Evolutionary conservation across 2,888 invertebrate species (phyloP), one percentile per base, ranked within the genome.

Genomic region (Gasteruption jaculator): DNA sequence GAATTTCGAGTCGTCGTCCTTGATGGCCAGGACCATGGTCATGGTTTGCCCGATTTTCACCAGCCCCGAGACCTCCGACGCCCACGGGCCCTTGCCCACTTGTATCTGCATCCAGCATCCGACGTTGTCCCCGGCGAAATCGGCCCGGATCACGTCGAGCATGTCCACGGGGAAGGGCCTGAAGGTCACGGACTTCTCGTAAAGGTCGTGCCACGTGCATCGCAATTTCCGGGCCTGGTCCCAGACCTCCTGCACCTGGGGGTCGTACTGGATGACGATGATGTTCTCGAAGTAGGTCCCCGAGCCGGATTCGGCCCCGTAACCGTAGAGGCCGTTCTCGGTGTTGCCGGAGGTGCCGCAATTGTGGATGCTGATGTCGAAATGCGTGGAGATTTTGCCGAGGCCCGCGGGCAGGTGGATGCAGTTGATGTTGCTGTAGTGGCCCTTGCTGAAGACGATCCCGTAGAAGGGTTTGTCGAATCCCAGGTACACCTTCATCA

Each of bases 61-160:
- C 34, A 94, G 75, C 0, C 93, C 93, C 0, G 91, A 91, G 1
- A 93, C 93, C 73, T 93, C 93, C 0, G 91, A 91, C 7, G 93
- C 92, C 92, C 93, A 94, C 0, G 93, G 93, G 15, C 92, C 91
- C 66, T 91, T 91, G 26, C 91, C 92, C 3, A 91, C 91, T 76
- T 94, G 93, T 53, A 94, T 93, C 67, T 93, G 92, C 93, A 94
- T 93, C 93, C 93, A 94, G 73, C 93, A 93, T 12, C 92, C 92
- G 2, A 93, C 91, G 62, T 94, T 94, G 60, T 94, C 93, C 1
- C 93, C 93, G 43, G 92, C 91, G 55, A 94, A 94, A 60, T 93
- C 92, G 3, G 93, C 92, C 38, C 91, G 75, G n/a, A 93, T 91
- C 4, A 93, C 92, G 68, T 93, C 92, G 38, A 93, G 65, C 91